Percentiles rank a stretch among this genome's conserved stretches.
These are phyloP conservation scores for Habroteleia sp. DNA, from an alignment of 2,888 invertebrate genomes.

Conservation along the genomic window DNA sequence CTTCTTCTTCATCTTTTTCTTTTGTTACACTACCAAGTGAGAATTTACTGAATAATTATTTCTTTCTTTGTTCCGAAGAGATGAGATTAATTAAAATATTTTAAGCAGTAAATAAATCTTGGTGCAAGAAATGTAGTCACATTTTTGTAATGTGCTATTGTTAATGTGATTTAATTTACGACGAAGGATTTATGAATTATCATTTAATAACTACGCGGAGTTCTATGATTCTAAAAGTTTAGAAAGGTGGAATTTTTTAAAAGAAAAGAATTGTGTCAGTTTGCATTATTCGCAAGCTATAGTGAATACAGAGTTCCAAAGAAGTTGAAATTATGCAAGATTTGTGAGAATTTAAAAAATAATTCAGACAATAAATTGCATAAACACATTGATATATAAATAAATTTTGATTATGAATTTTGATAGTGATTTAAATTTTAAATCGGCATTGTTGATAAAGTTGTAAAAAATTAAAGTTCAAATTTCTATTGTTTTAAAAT, in stretches of 20 bases:
- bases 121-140: neutral
- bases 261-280: slow-evolving; percentile 4
- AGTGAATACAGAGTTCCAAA: no score
- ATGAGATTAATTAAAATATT: slow-evolving; percentile 8
- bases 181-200: slow-evolving; percentile 2
- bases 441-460: no score
- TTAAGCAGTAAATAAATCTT: slow-evolving; percentile 4
- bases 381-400: no score
- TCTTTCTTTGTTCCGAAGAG: neutral
- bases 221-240: neutral
- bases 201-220: neutral
- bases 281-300: slow-evolving; percentile 10
- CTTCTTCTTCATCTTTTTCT: slow-evolving; percentile 7
- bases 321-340: no score
- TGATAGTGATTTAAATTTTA: no score
- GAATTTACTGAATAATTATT: slow-evolving; percentile 15
- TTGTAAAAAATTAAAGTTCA: no score
- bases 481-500: no score
- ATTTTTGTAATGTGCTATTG: neutral
- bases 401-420: no score
- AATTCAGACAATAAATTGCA: no score
- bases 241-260: slow-evolving; percentile 3
- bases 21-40: slow-evolving; percentile 2
- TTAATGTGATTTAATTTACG: slow-evolving; percentile 8
- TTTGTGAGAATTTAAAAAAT: no score